Evolutionary conservation across 2,888 invertebrate species (phyloP).

Genomic region (Sabellastarte sp.): DNA sequence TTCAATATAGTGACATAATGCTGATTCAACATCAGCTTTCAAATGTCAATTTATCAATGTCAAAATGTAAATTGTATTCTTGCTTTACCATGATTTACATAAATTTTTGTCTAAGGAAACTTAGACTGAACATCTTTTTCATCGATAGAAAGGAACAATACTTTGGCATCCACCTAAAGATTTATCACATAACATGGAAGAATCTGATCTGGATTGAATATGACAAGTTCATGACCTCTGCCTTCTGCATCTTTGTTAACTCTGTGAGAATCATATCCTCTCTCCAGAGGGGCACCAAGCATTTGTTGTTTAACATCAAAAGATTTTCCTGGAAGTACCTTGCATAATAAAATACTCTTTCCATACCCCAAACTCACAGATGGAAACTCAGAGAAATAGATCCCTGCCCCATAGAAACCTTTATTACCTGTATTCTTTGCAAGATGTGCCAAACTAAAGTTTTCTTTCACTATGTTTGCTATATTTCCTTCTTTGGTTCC

Average conservation of each 20-base stretch:
- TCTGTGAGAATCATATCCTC: conserved; percentile 17
- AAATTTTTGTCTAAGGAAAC: too few species aligned
- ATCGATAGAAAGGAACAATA: too few species aligned
- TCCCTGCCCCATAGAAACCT: conserved; percentile 13
- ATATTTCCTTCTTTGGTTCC: conserved; percentile 16
- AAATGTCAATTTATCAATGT: too few species aligned
- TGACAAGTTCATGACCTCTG: conserved; percentile 10
- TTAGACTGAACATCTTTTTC: too few species aligned
- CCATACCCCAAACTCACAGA: conserved; percentile 12
- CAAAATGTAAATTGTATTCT: too few species aligned
- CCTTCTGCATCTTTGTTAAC: conserved; percentile 11
- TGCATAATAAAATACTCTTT: conserved; percentile 11
- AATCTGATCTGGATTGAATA: conserved; percentile 18
- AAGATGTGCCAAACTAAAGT: conserved; percentile 10
- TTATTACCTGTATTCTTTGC: conserved; percentile 2
- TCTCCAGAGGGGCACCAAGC: neutral
- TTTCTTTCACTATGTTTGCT: conserved; percentile 13
- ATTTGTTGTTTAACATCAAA: conserved; percentile 9
- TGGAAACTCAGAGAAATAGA: conserved; percentile 22
- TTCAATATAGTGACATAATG: too few species aligned
- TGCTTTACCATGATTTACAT: too few species aligned
- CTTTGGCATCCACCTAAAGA: too few species aligned
- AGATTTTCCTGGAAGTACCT: conserved; percentile 15
- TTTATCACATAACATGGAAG: conserved; percentile 18
- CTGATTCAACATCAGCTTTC: too few species aligned